Evolutionary conservation across 1,140 invertebrate genomes (phyloP).

Genomic region (Odontomachus brunneus): DNA sequence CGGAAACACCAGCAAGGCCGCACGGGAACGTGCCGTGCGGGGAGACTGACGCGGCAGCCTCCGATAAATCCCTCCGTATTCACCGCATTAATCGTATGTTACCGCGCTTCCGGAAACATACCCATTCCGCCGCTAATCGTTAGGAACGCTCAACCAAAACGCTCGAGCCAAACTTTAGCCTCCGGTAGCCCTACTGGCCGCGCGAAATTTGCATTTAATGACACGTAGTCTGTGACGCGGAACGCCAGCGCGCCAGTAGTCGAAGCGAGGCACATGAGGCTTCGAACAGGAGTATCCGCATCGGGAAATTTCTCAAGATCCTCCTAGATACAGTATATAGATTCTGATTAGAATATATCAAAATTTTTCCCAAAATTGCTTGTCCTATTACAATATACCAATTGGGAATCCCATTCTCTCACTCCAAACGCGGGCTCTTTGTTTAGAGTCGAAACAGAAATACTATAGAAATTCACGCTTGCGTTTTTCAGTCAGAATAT

Average conservation of each 20-base stretch:
- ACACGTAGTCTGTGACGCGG: constrained; percentile 22
- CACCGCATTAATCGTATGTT: constrained; percentile 14
- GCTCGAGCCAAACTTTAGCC: constrained; percentile 41
- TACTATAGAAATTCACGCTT: too few species aligned
- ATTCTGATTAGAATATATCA: too few species aligned
- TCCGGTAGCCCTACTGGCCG: constrained; percentile 27
- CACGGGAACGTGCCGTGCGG: not conserved
- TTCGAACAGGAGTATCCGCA: too few species aligned
- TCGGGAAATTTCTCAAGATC: too few species aligned
- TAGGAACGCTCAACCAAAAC: constrained; percentile 14
- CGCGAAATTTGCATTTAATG: constrained; percentile 55
- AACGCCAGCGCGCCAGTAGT: not conserved
- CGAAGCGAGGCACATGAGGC: constrained; percentile 15
- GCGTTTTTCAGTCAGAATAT: too few species aligned
- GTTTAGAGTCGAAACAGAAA: too few species aligned
- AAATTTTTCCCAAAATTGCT: too few species aligned
- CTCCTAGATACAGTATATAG: too few species aligned
- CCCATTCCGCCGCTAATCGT: constrained; percentile 29
- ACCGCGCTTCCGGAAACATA: constrained; percentile 32
- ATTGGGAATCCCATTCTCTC: too few species aligned
- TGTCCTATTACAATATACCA: too few species aligned
- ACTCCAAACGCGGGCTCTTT: too few species aligned
- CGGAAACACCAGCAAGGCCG: not conserved
- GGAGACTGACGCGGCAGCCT: too few species aligned
- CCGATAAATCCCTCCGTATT: not conserved